phyloP scores from a whole-genome alignment of 2,113 vertebrate genomes.

The Brachyistius frenatus region DNA sequence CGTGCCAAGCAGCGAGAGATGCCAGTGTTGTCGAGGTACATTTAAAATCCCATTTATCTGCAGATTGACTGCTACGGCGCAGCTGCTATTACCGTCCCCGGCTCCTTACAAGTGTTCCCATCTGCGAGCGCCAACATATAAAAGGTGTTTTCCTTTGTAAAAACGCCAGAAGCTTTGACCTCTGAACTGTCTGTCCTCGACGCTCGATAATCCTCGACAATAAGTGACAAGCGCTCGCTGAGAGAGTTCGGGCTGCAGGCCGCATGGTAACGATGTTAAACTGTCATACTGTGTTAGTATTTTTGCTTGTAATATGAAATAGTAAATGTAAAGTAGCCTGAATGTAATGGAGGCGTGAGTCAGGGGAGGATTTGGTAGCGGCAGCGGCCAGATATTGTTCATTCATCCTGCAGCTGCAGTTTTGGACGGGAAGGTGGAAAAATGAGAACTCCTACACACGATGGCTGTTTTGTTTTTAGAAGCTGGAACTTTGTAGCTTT shows the following conservation, averaged over 20 bases:
- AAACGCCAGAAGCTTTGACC: slow-evolving; percentile 14
- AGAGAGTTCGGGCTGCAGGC: not conserved
- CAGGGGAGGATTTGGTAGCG: slow-evolving; percentile 44
- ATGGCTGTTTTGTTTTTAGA: not conserved
- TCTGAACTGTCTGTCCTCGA: not conserved
- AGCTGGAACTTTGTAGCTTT: slow-evolving; percentile 1
- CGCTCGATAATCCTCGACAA: not conserved
- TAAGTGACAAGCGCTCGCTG: not conserved
- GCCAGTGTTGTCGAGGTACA: slow-evolving; percentile 34
- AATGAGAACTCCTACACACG: slow-evolving; percentile 31
- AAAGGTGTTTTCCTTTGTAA: not conserved
- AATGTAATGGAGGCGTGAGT: slow-evolving; percentile 56
- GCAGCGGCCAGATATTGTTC: slow-evolving; percentile 76
- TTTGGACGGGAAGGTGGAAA: slow-evolving; percentile 46
- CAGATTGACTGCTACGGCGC: slow-evolving; percentile 9
- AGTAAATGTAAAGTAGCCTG: slow-evolving; percentile 32
- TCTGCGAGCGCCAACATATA: not conserved
- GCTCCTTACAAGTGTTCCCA: slow-evolving; percentile 39
- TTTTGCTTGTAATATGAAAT: slow-evolving; percentile 26
- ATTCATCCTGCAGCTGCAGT: slow-evolving; percentile 71
- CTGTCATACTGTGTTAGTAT: slow-evolving; percentile 13
- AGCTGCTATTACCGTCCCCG: slow-evolving; percentile 19
- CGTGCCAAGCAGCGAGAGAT: not conserved
- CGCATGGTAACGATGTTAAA: slow-evolving; percentile 14
- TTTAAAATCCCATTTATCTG: slow-evolving; percentile 48